Base-by-base conservation (phyloP, 2,888 invertebrate genomes). In the Ariolimax columbianus region DNA sequence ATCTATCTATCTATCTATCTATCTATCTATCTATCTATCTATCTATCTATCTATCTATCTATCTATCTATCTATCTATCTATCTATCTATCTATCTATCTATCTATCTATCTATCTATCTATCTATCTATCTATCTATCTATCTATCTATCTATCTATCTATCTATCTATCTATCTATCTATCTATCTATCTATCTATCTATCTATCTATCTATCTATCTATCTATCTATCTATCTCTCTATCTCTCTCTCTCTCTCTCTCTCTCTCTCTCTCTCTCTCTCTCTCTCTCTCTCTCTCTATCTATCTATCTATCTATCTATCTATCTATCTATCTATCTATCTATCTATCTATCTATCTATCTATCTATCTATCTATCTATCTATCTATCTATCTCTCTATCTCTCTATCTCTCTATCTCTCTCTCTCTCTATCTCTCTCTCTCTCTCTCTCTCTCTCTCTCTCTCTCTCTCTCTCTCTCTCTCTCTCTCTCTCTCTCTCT, bases 1-100 rank as follows among this genome's bases (percentile, higher is more conserved):
- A 63, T 63, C 63, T 63, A 63, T 63, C 63, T 63, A 63, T 63
- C 63, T 63, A 63, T 63, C 63, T 63, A 63, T 63, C 63, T 63
- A 63, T 63, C 63, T 63, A 63, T 63, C 63, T 63, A 63, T 63
- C 63, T 63, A 63, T 63, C 63, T 63, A 63, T 63, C 63, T 63
- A 63, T 63, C 63, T 63, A 63, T 63, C 63, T 63, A 63, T 63
- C 63, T 63, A 63, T 63, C 63, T 63, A 63, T 63, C 63, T 63
- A 63, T 63, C 63, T 63, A 63, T 63, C 63, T 63, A 63, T 63
- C 63, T 63, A 63, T 63, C 63, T 63, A 63, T 63, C 63, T 63
- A 26, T 63, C 63, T 63, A 26, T 63, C 63, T 33, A 23, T 70
- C 70, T 38, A 33, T 70, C 70, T 70, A 33, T 70, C 70, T 38